phyloP scores from a whole-genome alignment of 2,888 invertebrate species.

The Digitonthophagus gazella region DNA sequence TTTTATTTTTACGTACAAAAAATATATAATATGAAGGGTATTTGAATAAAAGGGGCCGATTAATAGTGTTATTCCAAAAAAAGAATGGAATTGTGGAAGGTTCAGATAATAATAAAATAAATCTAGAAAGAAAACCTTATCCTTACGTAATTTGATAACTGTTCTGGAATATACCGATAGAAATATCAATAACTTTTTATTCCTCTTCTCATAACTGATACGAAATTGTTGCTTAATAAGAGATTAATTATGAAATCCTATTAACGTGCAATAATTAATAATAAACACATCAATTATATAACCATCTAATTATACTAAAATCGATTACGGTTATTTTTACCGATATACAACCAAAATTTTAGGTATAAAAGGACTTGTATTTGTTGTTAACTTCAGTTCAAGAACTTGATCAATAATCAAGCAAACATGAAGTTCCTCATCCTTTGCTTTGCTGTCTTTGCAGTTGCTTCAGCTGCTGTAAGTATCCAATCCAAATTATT shows the following conservation, averaged over 20 bases:
- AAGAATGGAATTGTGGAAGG: no score
- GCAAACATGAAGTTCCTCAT: slow-evolving; percentile 2
- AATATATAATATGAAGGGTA: no score
- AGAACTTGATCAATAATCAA: neutral
- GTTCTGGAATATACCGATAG: neutral
- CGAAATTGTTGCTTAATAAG: no score
- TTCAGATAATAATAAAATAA: no score
- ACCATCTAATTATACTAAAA: no score
- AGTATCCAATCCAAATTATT: neutral
- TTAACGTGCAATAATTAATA: no score
- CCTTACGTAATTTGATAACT: neutral
- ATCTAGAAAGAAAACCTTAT: neutral
- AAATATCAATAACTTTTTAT: no score
- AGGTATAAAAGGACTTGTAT: neutral
- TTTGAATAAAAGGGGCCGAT: no score
- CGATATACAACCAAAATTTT: neutral
- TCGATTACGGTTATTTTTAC: no score
- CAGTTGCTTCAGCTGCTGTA: slow-evolving; percentile 5
- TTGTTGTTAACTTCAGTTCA: neutral
- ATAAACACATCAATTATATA: neutral
- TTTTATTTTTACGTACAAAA: no score
- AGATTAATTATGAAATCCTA: neutral
- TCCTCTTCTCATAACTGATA: no score
- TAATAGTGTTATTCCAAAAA: no score
- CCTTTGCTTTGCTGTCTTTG: neutral